A percentile compares a stretch with the other conserved stretches of the same genome.
phyloP scores from a whole-genome alignment of 2,113 vertebrate species.

The Brevimyrus niger region DNA sequence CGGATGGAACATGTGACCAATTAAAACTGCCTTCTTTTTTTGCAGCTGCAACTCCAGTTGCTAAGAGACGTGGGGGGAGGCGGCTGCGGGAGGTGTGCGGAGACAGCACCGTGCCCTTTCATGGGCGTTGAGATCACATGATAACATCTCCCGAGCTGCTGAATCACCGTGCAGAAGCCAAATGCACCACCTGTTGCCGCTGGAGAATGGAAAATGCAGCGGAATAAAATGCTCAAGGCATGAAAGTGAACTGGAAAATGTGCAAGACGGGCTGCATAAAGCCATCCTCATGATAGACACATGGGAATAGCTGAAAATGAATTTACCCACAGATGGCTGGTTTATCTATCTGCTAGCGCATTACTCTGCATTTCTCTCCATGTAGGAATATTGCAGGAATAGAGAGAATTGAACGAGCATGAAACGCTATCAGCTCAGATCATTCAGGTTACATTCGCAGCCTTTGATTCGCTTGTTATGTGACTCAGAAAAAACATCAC shows the following conservation, averaged over 20 bases:
- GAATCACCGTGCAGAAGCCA: background rate
- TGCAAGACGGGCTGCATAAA: background rate
- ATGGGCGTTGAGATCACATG: background rate
- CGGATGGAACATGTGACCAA: constrained; percentile 1
- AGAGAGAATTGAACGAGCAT: background rate
- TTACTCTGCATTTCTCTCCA: background rate
- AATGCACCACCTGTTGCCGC: background rate
- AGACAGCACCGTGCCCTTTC: background rate
- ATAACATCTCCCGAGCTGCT: background rate
- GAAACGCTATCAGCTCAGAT: background rate
- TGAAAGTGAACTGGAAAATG: background rate
- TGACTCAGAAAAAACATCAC: background rate
- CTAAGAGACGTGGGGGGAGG: constrained; percentile 1
- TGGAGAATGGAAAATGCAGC: background rate
- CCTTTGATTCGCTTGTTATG: background rate
- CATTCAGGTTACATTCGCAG: background rate
- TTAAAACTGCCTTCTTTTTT: background rate
- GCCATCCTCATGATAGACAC: background rate
- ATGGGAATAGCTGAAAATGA: background rate
- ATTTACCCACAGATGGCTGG: background rate
- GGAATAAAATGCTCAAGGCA: background rate
- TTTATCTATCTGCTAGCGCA: background rate
- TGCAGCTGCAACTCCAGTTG: background rate
- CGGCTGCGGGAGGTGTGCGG: background rate
- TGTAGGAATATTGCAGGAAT: background rate